phyloP scores from a whole-genome alignment of 2,113 vertebrate genomes.

The Perca flavescens region DNA sequence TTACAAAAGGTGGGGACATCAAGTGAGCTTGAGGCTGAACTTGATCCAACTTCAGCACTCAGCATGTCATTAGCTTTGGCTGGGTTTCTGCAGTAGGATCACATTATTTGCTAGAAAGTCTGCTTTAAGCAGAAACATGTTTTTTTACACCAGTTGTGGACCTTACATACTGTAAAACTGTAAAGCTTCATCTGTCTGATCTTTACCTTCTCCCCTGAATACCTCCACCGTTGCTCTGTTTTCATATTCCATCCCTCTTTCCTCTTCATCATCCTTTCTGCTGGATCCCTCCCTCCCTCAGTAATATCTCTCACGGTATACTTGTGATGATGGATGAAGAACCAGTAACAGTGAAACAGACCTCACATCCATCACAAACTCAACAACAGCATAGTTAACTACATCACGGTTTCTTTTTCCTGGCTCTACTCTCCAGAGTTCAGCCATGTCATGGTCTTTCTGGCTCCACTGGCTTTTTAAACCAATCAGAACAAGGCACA shows the following conservation, averaged over 20 bases:
- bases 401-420: constrained; percentile 37
- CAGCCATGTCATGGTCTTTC: constrained; percentile 11
- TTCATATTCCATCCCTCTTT: constrained; percentile 7
- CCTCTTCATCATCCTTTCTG: constrained; percentile 57
- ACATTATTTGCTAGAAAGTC: constrained; percentile 5
- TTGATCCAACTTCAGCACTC: constrained; percentile 16
- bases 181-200: constrained; percentile 15
- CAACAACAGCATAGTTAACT: constrained; percentile 71
- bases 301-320: constrained; percentile 66
- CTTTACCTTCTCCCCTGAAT: constrained; percentile 29
- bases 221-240: constrained; percentile 11
- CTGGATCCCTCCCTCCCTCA: constrained; percentile 52
- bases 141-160: background rate
- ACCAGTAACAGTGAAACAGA: constrained; percentile 43
- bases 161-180: background rate
- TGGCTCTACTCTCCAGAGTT: constrained; percentile 39
- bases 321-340: constrained; percentile 75
- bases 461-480: constrained; percentile 19
- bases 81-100: constrained; percentile 24
- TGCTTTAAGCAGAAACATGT: constrained; percentile 7
- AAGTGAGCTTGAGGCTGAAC: background rate
- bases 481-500: constrained; percentile 7
- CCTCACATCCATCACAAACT: constrained; percentile 75
- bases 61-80: constrained; percentile 30
- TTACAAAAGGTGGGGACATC: constrained; percentile 20